Evolutionary conservation across 2,797 vertebrate genomes (phyloP), one percentile per base, ranked within the genome.

Genomic region (Gadopsis marmoratus): DNA sequence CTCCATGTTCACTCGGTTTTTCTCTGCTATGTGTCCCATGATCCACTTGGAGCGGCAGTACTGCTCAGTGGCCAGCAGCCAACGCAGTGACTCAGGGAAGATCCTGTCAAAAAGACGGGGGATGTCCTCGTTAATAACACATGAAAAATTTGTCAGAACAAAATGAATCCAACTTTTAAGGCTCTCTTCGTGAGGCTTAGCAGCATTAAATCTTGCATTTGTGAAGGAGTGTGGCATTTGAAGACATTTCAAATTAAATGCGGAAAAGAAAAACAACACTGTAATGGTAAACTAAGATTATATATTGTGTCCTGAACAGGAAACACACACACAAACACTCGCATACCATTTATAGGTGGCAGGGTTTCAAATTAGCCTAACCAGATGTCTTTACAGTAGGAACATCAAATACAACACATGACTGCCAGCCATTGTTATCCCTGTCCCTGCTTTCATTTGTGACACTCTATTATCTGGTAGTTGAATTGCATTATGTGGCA

Each of bases 71-170:
- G 98, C 97, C 88, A 99, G 95, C 73, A 99, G 93, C 98, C 98
- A 99, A 67, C 97, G 96, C 87, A 99, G 95, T 62, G 98, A 99
- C 94, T 99, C 98, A n/a, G 98, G 98, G 89, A 99, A 98, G 92
- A 99, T 90, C 96, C 98, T 99, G 90, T 56, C 3, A 59, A 78
- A 78, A 8, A 84, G 62, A 91, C 8, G 62, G 61, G 84, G 75
- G 69, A 82, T 54, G 62, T 77, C 79, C 68, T 80, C 4, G 26
- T 84, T 79, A 90, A 84, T 53, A 62, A 69, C 39, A 74, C 53
- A 77, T 11, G 56, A 80, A 73, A 76, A 71, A 77, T 53, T 10
- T 75, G 26, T 70, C 50, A 10, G 11, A 56, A 47, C 14, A 3
- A 67, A 76, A n/a, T 37, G 16, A 63, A 60, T 62, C 35, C 14